Conservation (phyloP, 2,113 vertebrate species). For the Opisthocomus hoazin region DNA sequence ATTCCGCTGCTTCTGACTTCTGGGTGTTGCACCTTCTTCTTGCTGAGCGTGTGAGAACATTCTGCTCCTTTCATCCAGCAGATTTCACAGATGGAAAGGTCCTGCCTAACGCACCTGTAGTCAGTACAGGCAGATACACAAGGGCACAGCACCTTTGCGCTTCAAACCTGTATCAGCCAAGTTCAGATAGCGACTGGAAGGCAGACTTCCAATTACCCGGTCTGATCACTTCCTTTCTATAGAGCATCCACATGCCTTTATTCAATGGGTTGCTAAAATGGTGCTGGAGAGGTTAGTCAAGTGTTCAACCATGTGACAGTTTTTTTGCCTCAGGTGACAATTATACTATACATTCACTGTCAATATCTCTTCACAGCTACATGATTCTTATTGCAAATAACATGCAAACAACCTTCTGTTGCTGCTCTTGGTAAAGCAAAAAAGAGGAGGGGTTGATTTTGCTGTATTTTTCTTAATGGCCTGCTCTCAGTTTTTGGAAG, state of each 20-base stretch:
- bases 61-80: neutral
- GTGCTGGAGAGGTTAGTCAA: neutral
- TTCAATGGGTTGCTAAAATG: neutral
- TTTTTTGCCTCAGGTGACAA: neutral
- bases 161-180: neutral
- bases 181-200: neutral
- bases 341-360: neutral
- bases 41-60: neutral
- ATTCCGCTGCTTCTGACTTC: neutral
- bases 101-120: neutral
- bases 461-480: neutral
- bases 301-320: neutral
- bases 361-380: neutral
- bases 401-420: neutral
- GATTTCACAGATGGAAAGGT: neutral
- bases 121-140: neutral
- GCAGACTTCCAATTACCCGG: neutral
- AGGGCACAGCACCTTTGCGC: fast-evolving
- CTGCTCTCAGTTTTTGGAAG: neutral
- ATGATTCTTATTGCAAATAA: neutral
- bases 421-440: neutral
- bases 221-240: neutral
- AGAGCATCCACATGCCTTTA: neutral
- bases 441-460: neutral
- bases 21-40: neutral